Evolutionary conservation across 2,888 invertebrate genomes (phyloP).

Genomic region (Clanis bilineata): DNA sequence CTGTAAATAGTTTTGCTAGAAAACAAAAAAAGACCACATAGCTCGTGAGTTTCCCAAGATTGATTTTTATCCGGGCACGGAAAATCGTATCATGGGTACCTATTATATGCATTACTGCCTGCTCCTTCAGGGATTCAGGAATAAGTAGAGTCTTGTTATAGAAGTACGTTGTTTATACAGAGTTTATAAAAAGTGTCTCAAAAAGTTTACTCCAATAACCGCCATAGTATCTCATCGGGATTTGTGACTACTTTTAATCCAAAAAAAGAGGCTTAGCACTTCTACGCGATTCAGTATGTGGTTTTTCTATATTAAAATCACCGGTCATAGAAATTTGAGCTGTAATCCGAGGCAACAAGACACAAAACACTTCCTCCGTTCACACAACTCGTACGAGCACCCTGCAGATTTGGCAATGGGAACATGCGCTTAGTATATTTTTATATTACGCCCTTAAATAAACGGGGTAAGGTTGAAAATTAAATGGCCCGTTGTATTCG

Average conservation of each 20-base stretch:
- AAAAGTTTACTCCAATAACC: too few species aligned
- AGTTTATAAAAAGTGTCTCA: too few species aligned
- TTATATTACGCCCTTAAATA: not conserved
- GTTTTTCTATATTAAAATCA: slow-evolving; percentile 6
- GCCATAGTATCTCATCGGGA: not conserved
- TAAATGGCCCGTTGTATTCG: not conserved
- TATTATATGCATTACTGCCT: too few species aligned
- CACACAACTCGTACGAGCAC: not conserved
- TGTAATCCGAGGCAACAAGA: not conserved
- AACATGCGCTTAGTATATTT: not conserved
- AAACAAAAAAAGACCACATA: too few species aligned
- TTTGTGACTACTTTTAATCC: not conserved
- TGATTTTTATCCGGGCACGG: too few species aligned
- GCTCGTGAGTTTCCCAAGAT: too few species aligned
- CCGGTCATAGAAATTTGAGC: not conserved
- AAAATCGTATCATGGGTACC: too few species aligned
- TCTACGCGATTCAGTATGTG: not conserved
- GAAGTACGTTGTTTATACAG: too few species aligned
- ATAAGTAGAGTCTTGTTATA: too few species aligned
- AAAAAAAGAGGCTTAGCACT: not conserved
- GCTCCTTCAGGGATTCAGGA: too few species aligned
- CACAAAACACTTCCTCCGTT: not conserved
- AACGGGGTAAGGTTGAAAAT: not conserved
- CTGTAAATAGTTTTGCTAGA: too few species aligned
- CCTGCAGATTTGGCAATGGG: slow-evolving; percentile 11